These are phyloP conservation scores for Pycnonotus jocosus DNA, from an alignment of 2,113 vertebrate species.

Conservation along the genomic window DNA sequence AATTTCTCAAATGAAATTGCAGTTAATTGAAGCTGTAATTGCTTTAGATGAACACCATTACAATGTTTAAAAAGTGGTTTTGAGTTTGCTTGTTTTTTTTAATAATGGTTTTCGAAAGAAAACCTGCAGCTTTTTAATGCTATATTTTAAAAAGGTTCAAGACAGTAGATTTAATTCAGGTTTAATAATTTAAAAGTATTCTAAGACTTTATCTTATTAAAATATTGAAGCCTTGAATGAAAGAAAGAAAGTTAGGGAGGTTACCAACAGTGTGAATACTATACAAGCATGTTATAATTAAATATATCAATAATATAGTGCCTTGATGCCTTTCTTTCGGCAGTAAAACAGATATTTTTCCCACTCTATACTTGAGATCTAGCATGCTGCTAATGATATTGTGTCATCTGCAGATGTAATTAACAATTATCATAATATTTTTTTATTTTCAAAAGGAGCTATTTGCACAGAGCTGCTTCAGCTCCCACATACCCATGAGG, in stretches of 20 bases:
- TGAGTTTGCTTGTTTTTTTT: background rate
- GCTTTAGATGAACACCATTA: background rate
- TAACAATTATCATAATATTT: background rate
- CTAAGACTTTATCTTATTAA: background rate
- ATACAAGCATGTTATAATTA: background rate
- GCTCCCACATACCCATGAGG: background rate
- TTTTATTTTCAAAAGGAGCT: background rate
- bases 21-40: slow-evolving; percentile 24
- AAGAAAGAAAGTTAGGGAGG: background rate
- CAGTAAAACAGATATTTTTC: background rate
- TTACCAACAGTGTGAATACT: background rate
- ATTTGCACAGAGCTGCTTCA: background rate
- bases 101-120: background rate
- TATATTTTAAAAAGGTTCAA: background rate
- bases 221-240: background rate
- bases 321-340: background rate
- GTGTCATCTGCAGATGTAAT: background rate
- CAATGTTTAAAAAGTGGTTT: background rate
- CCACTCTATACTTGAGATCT: background rate
- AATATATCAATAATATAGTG: background rate
- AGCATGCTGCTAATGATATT: background rate
- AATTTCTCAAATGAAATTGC: slow-evolving; percentile 5
- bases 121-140: background rate
- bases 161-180: background rate
- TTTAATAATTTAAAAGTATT: background rate